Evolutionary conservation across 2,113 vertebrate species (phyloP), one percentile per base, ranked within the genome.

Genomic region (Oenanthe oenanthe): DNA sequence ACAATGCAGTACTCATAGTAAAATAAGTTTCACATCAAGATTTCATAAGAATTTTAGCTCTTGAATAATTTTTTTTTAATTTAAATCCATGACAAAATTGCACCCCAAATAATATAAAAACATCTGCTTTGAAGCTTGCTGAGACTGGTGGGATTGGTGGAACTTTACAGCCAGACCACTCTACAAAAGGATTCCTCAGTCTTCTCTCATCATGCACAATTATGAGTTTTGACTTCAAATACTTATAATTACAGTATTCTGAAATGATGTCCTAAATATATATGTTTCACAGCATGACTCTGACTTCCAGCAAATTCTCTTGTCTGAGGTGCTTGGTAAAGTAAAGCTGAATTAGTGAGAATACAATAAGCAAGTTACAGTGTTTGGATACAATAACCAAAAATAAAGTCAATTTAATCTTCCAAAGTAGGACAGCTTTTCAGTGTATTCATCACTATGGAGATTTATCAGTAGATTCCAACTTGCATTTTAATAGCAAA

Each of bases 341-440:
- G 76, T 77, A 92, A 80, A 94, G 90, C 67, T 72, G 86, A 96
- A 94, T 97, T 94, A 94, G 74, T 72, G 84, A 79, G 89, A 82
- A 45, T 42, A 65, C 85, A 94, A 96, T 87, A 84, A 93, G 74
- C 61, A 90, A 92, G 91, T 85, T 93, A 88, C 57, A 95, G 91
- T 83, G 93, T 92, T 75, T 88, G 95, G 96, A 82, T 93, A 60
- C 25, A 93, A 96, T 93, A 95, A 96, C 84, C 22, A 85, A 97
- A 97, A 97, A 97, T 93, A 97, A 97, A 96, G 93, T 95, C 81
- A 93, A 95, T 97, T 92, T 96, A 95, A 97, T 97, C 96, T 94
- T 97, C 95, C 95, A 92, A 94, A 94, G 82, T 95, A 97, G 97
- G 86, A 75, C 96, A 79, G 94, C 89, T 91, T 97, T 95, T 84